These are phyloP conservation scores for Ptilorrhoa leucosticta DNA, from an alignment of 2,113 vertebrate genomes.

Conservation along the genomic window DNA sequence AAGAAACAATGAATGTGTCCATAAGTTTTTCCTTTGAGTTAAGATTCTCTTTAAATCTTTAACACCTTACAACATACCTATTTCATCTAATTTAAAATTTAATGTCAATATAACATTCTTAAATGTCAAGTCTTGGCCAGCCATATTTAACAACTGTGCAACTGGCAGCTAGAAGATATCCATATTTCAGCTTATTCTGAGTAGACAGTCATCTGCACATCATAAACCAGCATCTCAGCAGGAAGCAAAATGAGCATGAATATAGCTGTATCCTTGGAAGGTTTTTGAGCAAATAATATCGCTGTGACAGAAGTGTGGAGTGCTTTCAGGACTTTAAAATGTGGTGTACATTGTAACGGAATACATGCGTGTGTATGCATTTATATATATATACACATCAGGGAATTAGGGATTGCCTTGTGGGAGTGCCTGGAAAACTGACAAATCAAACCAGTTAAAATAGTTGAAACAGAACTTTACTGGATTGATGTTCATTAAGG, in stretches of 20 bases:
- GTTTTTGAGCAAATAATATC: not conserved
- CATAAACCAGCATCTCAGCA: not conserved
- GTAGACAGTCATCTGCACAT: not conserved
- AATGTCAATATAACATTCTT: not conserved
- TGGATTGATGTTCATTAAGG: not conserved
- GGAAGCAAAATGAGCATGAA: not conserved
- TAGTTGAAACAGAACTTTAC: not conserved
- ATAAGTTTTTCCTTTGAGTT: not conserved
- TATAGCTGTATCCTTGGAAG: not conserved
- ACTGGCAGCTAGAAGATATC: not conserved
- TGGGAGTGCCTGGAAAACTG: not conserved
- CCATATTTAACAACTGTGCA: not conserved
- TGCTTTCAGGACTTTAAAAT: not conserved
- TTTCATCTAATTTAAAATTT: not conserved
- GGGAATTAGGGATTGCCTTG: not conserved
- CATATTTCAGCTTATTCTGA: not conserved
- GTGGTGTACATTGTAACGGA: not conserved
- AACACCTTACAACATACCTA: not conserved
- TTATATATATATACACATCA: not conserved
- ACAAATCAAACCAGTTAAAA: not conserved
- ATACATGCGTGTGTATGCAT: fast-evolving
- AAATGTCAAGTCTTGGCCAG: conserved; percentile 14
- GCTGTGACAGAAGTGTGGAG: not conserved
- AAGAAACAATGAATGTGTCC: not conserved
- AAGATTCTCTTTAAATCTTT: not conserved